A percentile compares a stretch with the other conserved stretches of the same genome.
Evolutionary conservation across 1,140 invertebrate genomes (phyloP).

Genomic region (Halotydeus destructor): DNA sequence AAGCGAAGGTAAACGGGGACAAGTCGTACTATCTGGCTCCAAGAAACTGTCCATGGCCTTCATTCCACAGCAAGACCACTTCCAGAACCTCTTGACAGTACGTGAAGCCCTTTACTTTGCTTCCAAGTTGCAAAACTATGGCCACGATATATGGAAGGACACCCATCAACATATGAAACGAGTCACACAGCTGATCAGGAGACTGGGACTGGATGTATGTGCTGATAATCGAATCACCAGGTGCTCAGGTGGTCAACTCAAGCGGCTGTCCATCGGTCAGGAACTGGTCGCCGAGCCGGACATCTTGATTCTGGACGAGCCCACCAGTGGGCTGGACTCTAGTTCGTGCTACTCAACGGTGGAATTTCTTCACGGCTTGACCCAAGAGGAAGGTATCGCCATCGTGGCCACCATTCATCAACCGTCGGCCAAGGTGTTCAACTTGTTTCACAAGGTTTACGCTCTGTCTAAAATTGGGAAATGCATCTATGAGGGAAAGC

Average conservation of each 20-base stretch:
- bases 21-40: constrained; percentile 6
- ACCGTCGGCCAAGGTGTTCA: constrained; percentile 4
- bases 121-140: constrained; percentile 54
- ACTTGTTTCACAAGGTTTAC: constrained; percentile 8
- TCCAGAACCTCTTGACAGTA: constrained; percentile 66
- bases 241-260: constrained; percentile 8
- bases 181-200: background rate
- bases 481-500: constrained; percentile 6
- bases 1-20: constrained; percentile 2
- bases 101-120: constrained; percentile 71
- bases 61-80: constrained; percentile 55
- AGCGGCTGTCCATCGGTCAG: constrained; percentile 10
- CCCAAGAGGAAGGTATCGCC: constrained; percentile 23
- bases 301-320: constrained; percentile 11
- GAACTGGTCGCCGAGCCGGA: constrained; percentile 6
- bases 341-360: constrained; percentile 36
- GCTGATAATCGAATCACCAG: constrained; percentile 1
- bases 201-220: constrained; percentile 4
- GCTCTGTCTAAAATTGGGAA: constrained; percentile 2
- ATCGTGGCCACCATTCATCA: constrained; percentile 9
- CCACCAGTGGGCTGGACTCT: constrained; percentile 22
- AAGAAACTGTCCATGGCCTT: constrained; percentile 7
- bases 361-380: background rate
- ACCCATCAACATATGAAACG: constrained; percentile 6
- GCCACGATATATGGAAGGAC: constrained; percentile 2